Evolutionary conservation across 2,113 vertebrate species (phyloP), one percentile per base, ranked within the genome.

Genomic region (Corydoras maculifer): DNA sequence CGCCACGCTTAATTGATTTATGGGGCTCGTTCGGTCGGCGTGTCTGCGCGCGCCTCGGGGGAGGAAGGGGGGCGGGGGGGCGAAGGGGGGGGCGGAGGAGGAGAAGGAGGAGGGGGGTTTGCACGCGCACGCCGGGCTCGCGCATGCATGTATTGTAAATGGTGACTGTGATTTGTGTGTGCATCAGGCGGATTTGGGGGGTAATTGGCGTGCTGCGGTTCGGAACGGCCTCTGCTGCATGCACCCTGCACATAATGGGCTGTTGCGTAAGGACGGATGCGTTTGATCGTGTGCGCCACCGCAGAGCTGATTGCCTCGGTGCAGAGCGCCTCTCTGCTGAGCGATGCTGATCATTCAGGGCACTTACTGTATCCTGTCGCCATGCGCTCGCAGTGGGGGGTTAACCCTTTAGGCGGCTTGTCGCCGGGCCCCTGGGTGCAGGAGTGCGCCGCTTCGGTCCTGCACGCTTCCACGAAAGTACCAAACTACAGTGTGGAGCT

Each of bases 361-460:
- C 81, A 79, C 76, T 80, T 78, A 85, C 84, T 80, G 82, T 83
- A 82, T 63, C 74, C 84, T 85, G 86, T 83, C 82, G 81, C 82
- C 83, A 85, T 84, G 83, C 84, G 84, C 80, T 68, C 70, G 25
- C 32, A 70, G 66, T 53, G 58, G 65, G 76, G 66, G 55, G 69
- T 77, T 72, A 77, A 75, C 75, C 73, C 78, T 72, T 74, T 58
- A 62, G 31, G 30, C 49, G 64, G 30, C 64, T 25, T 29, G 57
- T 57, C 51, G 25, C 13, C 3, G 66, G 31, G 65, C 64, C 65
- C 58, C 60, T 15, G 31, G 63, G 49, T 43, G 64, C 32, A 29
- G 30, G 8, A 43, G 65, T 55, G 65, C 65, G 58, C 67, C 58
- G 58, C 67, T 68, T 68, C 48, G 1, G 50, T 68, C 49, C 49